These are phyloP conservation scores for Habrosyne pyritoides DNA, from an alignment of 2,888 invertebrate species.

Conservation along the genomic window DNA sequence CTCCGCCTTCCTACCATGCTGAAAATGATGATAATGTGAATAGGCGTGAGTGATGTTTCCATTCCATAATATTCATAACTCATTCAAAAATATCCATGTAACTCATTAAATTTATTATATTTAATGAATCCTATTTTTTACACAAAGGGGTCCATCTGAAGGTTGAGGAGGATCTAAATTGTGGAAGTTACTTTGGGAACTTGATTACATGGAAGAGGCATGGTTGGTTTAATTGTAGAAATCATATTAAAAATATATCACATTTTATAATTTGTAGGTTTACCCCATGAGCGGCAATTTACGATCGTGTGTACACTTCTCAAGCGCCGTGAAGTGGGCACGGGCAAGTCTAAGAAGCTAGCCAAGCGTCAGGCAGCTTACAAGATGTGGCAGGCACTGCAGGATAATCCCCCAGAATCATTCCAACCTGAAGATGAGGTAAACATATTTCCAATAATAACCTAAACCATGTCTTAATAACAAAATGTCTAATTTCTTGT, in stretches of 20 bases:
- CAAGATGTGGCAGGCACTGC: constrained; percentile 94
- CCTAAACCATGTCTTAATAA: no score
- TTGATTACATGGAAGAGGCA: no score
- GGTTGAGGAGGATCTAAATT: no score
- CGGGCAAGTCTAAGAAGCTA: constrained; percentile 97
- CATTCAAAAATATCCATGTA: no score
- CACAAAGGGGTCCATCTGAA: no score
- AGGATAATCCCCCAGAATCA: constrained; percentile 89
- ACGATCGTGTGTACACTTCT: constrained; percentile 95
- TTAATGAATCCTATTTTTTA: no score
- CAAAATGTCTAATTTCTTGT: no score
- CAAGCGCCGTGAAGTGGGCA: constrained; percentile 92
- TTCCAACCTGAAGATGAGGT: constrained; percentile 88
- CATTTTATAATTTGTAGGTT: constrained; percentile 69
- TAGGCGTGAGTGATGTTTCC: constrained; percentile 68
- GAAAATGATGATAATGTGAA: constrained; percentile 88
- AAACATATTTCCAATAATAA: no score
- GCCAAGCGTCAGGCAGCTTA: constrained; percentile 98
- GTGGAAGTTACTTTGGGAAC: no score
- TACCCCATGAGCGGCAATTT: constrained; percentile 97
- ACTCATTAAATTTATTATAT: no score
- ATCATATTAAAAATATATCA: background rate
- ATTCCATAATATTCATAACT: no score
- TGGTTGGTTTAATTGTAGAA: background rate
- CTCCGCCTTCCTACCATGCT: constrained; percentile 96